Evolutionary conservation across 2,888 invertebrate genomes (phyloP), one percentile per base, ranked within the genome.

Genomic region (Carpatolechia fugitivella): DNA sequence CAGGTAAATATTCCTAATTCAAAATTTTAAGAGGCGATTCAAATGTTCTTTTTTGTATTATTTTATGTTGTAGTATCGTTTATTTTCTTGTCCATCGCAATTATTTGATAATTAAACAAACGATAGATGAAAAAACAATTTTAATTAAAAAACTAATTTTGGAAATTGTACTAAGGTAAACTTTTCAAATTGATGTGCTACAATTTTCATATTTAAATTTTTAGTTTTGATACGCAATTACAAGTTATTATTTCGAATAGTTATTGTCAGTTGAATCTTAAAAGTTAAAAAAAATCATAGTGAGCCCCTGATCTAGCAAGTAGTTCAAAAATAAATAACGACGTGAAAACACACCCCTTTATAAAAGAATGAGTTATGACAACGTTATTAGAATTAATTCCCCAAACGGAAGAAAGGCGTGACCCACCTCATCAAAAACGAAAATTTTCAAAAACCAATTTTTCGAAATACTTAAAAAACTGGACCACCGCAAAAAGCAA

Each of bases 351-450:
- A 72, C 82, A 72, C 79, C 78, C 80, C 74, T 72, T 69, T 83
- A 86, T 85, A 57, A 35, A 3, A 57, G 46, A 63, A 78, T 82
- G 77, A 82, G 69, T 69, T 74, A 82, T 80, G 66, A 74, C 69
- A 68, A 69, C 74, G 69, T 72, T 72, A 77, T 78, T 74, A 72
- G 63, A 80, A 79, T 81, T 78, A 74, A 80, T 81, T n/a, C 60
- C 49, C 47, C 31, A 54, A 71, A 63, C 72, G 80, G 76, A 74
- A 72, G 61, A 56, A 50, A 72, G 82, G 82, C 78, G 82, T 69
- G 65, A 60, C 62, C 30, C 48, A 31, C 31, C 59, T 58, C 79
- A 79, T 82, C 69, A 78, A 74, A 76, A 74, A 55, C 57, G 58
- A 62, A 57, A 57, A 70, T 68, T 69, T 68, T 65, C 72, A 76